Percentiles rank a stretch among this genome's conserved stretches.
Conservation (phyloP, 2,888 invertebrate genomes). For the Reticulitermes lucifugus region DNA sequence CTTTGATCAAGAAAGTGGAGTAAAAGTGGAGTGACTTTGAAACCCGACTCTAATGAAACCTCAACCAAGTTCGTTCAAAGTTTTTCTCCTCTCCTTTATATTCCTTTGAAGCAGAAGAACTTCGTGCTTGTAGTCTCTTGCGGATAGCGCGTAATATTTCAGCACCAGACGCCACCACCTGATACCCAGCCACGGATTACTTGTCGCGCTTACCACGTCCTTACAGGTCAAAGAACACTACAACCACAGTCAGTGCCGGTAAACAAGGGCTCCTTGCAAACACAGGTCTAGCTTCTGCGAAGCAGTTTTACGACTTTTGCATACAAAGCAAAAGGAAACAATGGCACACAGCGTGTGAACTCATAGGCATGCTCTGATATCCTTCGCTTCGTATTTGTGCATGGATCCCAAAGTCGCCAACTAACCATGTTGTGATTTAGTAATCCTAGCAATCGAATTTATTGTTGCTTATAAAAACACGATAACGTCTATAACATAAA, state of each 20-base stretch:
- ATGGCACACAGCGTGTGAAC: too few species aligned
- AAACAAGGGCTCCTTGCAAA: background rate
- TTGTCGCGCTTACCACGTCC: conserved; percentile 8
- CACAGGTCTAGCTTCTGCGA: too few species aligned
- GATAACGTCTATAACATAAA: too few species aligned
- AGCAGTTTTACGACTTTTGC: too few species aligned
- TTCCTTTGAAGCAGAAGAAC: conserved; percentile 5
- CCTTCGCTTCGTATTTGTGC: too few species aligned
- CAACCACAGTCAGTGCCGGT: background rate
- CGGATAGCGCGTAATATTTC: background rate
- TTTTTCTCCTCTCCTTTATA: conserved; percentile 14
- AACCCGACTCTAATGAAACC: conserved; percentile 20
- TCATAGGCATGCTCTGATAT: too few species aligned
- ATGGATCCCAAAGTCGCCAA: too few species aligned
- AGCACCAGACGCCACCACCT: background rate
- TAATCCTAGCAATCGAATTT: too few species aligned
- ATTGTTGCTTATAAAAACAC: too few species aligned
- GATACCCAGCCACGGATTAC: background rate
- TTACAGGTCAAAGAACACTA: background rate
- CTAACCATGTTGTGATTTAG: too few species aligned
- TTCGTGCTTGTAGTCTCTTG: background rate
- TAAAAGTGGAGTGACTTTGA: conserved; percentile 11
- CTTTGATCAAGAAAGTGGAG: background rate
- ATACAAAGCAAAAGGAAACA: too few species aligned
- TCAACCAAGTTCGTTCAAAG: conserved; percentile 9